A percentile compares a stretch with the other conserved stretches of the same genome.
phyloP scores from a whole-genome alignment of 1,140 invertebrate species.

The Plectrocnemia conspersa region DNA sequence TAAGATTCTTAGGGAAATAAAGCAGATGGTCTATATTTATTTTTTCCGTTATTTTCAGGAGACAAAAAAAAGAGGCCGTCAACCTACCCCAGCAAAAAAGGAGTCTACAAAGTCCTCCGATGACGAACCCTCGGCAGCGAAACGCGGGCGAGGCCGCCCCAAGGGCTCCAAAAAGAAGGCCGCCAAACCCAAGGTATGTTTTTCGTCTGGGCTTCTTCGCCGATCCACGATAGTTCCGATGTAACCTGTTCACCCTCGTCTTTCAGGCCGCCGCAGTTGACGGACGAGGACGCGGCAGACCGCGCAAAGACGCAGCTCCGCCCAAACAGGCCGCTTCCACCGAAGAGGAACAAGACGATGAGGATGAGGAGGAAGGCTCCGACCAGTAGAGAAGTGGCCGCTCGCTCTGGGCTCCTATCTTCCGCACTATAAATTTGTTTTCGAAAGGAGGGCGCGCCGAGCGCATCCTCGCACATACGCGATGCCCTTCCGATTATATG shows the following conservation, averaged over 20 bases:
- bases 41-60: conserved; percentile 27
- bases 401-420: conserved; percentile 10
- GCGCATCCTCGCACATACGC: too few relatives aligned
- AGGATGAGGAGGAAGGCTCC: conserved; percentile 50
- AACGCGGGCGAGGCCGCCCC: conserved; percentile 51
- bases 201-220: too few relatives aligned
- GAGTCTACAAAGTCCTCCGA: conserved; percentile 51
- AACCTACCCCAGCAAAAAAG: conserved; percentile 43
- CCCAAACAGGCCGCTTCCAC: conserved; percentile 48
- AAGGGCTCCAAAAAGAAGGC: conserved; percentile 52
- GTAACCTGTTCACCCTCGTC: not conserved
- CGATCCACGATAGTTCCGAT: not conserved
- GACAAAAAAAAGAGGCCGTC: conserved; percentile 47
- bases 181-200: conserved; percentile 45
- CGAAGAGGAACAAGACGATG: conserved; percentile 50
- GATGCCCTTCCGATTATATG: too few relatives aligned
- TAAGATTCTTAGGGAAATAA: not conserved
- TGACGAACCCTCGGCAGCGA: conserved; percentile 49
- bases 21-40: too few relatives aligned
- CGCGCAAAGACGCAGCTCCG: conserved; percentile 48
- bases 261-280: conserved; percentile 38
- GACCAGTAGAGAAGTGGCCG: conserved; percentile 43
- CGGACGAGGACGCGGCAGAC: conserved; percentile 46
- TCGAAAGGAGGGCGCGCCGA: not conserved
- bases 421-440: conserved; percentile 5